A percentile compares a stretch with the other conserved stretches of the same genome.
phyloP scores from a whole-genome alignment of 1,140 invertebrate species.

The Eriosoma lanigerum region DNA sequence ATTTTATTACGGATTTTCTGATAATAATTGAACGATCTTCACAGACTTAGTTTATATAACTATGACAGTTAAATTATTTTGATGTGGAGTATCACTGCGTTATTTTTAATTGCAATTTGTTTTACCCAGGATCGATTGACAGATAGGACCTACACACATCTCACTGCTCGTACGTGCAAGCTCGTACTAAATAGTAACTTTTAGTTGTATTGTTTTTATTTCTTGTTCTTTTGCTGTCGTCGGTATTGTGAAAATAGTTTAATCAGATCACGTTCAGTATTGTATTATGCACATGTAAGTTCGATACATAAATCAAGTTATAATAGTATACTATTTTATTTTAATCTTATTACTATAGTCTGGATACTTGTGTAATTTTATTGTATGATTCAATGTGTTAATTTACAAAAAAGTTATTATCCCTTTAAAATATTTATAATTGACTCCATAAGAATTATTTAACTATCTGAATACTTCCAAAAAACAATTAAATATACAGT shows the following conservation, averaged over 20 bases:
- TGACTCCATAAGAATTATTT: slow-evolving; percentile 16
- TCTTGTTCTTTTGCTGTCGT: slow-evolving; percentile 9
- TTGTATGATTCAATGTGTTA: slow-evolving; percentile 5
- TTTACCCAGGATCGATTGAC: slow-evolving; percentile 3
- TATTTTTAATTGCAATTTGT: background rate
- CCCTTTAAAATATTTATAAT: slow-evolving; percentile 1
- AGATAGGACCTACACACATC: slow-evolving; percentile 10
- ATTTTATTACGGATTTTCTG: too few species aligned
- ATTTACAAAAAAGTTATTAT: slow-evolving; percentile 13
- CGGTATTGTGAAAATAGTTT: too few species aligned
- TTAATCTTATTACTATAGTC: slow-evolving; percentile 10
- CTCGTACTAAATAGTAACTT: slow-evolving; percentile 14
- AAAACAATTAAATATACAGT: slow-evolving; percentile 19
- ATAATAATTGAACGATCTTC: too few species aligned
- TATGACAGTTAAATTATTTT: too few species aligned
- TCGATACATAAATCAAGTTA: slow-evolving; percentile 18
- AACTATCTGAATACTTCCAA: slow-evolving; percentile 1
- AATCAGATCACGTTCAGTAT: slow-evolving; percentile 15
- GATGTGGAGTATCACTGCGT: slow-evolving; percentile 13
- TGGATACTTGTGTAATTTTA: slow-evolving; percentile 11
- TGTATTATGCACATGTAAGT: background rate
- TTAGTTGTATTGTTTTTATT: slow-evolving; percentile 8
- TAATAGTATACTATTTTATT: slow-evolving; percentile 11
- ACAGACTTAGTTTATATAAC: too few species aligned
- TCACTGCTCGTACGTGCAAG: background rate